phyloP scores from a whole-genome alignment of 2,113 vertebrate genomes.

The Paramisgurnus dabryanus region DNA sequence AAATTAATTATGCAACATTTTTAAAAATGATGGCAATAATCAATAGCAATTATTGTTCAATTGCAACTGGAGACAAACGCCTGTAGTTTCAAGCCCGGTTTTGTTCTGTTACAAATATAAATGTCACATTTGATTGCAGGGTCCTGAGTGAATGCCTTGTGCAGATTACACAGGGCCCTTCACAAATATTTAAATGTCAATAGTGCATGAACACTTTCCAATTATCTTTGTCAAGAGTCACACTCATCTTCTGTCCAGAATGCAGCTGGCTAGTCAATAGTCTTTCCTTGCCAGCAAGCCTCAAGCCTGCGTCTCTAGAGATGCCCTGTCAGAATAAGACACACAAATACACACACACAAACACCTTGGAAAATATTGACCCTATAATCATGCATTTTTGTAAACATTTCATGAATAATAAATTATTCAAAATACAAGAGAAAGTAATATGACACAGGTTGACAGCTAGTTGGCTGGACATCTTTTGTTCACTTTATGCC shows the following conservation, averaged over 20 bases:
- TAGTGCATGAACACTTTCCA: slow-evolving; percentile 75
- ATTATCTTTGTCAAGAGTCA: slow-evolving; percentile 63
- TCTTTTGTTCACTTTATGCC: background rate
- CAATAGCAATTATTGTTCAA: background rate
- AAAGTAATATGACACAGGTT: background rate
- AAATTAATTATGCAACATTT: background rate
- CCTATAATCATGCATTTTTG: slow-evolving; percentile 9
- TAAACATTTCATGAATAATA: background rate
- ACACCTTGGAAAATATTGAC: background rate
- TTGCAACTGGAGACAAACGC: background rate
- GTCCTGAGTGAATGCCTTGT: slow-evolving; percentile 55
- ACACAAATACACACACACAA: slow-evolving; percentile 13
- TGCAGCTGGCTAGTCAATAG: slow-evolving; percentile 57
- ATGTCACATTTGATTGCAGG: slow-evolving; percentile 65
- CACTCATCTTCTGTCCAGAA: slow-evolving; percentile 30
- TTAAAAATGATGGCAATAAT: background rate
- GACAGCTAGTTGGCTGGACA: background rate
- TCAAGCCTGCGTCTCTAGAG: slow-evolving; percentile 34
- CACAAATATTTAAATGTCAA: slow-evolving; percentile 79
- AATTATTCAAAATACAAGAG: background rate
- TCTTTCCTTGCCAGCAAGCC: slow-evolving; percentile 56
- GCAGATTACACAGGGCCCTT: slow-evolving; percentile 68
- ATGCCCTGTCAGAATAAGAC: slow-evolving; percentile 33
- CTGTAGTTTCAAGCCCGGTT: slow-evolving; percentile 38
- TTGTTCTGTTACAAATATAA: slow-evolving; percentile 51